A percentile compares a stretch with the other conserved stretches of the same genome.
These are phyloP conservation scores for Semaprochilodus insignis DNA, from an alignment of 2,797 vertebrate species.

Conservation along the genomic window DNA sequence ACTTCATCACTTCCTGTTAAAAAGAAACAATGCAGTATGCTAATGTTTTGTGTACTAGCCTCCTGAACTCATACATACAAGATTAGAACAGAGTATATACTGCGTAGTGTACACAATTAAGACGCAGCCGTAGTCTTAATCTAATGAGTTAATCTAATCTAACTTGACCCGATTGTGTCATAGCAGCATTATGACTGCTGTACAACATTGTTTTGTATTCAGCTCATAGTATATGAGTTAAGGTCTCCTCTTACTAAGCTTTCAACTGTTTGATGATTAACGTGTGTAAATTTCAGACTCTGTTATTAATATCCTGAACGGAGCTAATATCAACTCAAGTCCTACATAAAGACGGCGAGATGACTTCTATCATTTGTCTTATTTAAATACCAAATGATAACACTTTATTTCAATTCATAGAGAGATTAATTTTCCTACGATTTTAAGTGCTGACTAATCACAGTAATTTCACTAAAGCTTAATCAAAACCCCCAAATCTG, in stretches of 20 bases:
- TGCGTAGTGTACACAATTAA: too few species aligned
- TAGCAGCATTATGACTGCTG: constrained; percentile 7
- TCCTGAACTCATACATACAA: too few species aligned
- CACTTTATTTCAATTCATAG: constrained; percentile 74
- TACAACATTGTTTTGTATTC: constrained; percentile 8
- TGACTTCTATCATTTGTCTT: constrained; percentile 77
- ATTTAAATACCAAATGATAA: constrained; percentile 78
- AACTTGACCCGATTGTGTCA: background rate
- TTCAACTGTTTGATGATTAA: constrained; percentile 76
- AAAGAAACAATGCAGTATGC: too few species aligned
- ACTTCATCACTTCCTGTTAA: too few species aligned
- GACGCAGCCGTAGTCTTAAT: too few species aligned
- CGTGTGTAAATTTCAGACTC: constrained; percentile 74
- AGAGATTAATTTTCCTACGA: constrained; percentile 73
- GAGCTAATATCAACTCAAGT: constrained; percentile 73
- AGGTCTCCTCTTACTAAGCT: constrained; percentile 61
- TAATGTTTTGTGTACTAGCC: too few species aligned
- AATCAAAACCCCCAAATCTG: constrained; percentile 66
- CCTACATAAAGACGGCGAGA: constrained; percentile 73
- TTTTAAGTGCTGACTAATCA: constrained; percentile 76
- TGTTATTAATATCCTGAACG: constrained; percentile 82
- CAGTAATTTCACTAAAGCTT: constrained; percentile 65
- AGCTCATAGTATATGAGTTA: constrained; percentile 24
- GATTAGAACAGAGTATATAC: too few species aligned
- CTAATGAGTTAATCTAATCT: background rate